Evolutionary conservation across 2,113 vertebrate genomes (phyloP).

Genomic region (Merops nubicus): DNA sequence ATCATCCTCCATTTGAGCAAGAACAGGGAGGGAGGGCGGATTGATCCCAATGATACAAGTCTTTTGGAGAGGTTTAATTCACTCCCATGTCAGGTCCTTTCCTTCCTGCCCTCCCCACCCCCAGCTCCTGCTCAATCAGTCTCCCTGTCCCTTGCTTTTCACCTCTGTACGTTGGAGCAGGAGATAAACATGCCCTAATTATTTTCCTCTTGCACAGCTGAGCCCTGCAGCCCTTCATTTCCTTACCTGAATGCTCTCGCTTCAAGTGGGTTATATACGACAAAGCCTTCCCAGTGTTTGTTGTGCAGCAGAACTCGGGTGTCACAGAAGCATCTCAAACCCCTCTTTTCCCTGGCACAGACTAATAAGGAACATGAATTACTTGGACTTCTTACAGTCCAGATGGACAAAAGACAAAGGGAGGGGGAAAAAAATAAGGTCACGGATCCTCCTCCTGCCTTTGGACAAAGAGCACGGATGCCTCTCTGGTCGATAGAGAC

Average conservation of each 20-base stretch:
- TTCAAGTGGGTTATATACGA: neutral
- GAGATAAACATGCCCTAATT: constrained; percentile 58
- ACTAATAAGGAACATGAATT: constrained; percentile 19
- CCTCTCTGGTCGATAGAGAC: neutral
- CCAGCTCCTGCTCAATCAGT: constrained; percentile 13
- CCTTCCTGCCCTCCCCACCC: neutral
- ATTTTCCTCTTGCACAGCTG: constrained; percentile 53
- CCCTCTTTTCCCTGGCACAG: neutral
- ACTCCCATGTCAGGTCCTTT: neutral
- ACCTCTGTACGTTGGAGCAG: constrained; percentile 48
- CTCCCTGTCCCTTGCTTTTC: constrained; percentile 32
- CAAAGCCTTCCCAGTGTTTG: constrained; percentile 15
- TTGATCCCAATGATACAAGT: neutral
- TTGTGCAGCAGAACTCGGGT: neutral
- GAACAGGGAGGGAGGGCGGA: neutral
- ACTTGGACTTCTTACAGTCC: neutral
- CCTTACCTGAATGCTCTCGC: constrained; percentile 46
- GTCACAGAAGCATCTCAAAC: constrained; percentile 5
- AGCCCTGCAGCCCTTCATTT: constrained; percentile 50
- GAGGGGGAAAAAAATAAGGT: neutral
- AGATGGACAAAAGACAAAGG: neutral
- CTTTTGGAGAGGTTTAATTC: constrained; percentile 50
- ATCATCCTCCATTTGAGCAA: neutral
- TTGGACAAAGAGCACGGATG: neutral
- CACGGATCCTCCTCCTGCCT: neutral